Evolutionary conservation across 2,113 vertebrate species (phyloP).

Genomic region (Hydrochoerus hydrochaeris): DNA sequence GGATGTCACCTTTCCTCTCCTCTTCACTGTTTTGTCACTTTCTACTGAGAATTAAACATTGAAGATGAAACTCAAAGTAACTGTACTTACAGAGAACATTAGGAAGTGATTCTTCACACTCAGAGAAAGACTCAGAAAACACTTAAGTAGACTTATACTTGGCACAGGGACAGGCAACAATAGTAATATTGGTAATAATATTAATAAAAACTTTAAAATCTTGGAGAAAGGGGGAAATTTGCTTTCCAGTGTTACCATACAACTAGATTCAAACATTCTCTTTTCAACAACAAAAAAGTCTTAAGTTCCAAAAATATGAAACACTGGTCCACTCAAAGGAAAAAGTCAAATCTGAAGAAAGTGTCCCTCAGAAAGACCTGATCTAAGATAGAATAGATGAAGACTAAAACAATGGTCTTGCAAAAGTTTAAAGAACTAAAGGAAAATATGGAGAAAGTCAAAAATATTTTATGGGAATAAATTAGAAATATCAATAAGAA

Average conservation of each 20-base stretch:
- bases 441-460: neutral
- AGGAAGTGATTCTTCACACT: neutral
- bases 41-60: no score
- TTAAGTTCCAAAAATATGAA: neutral
- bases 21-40: neutral
- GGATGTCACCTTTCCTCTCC: neutral
- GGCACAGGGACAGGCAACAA: neutral
- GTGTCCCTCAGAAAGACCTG: neutral
- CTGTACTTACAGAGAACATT: neutral
- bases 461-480: neutral
- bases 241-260: neutral
- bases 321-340: neutral
- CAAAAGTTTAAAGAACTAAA: neutral
- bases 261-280: neutral
- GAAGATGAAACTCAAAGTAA: neutral
- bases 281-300: neutral
- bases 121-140: neutral
- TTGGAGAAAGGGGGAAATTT: neutral
- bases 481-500: neutral
- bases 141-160: neutral
- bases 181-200: neutral
- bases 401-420: neutral
- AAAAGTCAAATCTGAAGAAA: neutral
- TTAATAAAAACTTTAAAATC: neutral
- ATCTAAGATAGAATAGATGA: neutral